Conservation (phyloP, 1,140 invertebrate genomes). For the Riptortus pedestris region DNA sequence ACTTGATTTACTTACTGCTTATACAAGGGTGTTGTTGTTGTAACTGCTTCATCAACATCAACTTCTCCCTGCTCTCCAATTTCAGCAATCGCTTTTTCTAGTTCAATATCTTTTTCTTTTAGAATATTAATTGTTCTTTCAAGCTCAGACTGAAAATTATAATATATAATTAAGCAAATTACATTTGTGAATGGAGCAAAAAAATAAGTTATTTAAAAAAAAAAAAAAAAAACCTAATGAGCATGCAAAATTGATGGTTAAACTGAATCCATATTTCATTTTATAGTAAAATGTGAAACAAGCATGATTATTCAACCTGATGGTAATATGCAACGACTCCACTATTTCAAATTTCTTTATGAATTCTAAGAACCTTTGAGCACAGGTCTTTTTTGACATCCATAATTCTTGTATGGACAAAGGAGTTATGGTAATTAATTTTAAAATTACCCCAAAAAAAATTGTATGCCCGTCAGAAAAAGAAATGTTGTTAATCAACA, state of each 20-base stretch:
- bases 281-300: too few species aligned
- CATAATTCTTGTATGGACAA: too few species aligned
- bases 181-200: neutral
- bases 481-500: too few species aligned
- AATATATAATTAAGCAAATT: slow-evolving; percentile 21
- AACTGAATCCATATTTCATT: too few species aligned
- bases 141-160: slow-evolving; percentile 49
- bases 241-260: neutral
- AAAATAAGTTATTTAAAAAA: neutral
- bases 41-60: slow-evolving; percentile 93
- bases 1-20: slow-evolving; percentile 55
- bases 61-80: slow-evolving; percentile 68
- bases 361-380: too few species aligned
- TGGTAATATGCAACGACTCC: too few species aligned
- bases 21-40: slow-evolving; percentile 90
- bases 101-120: slow-evolving; percentile 74
- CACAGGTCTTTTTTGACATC: too few species aligned
- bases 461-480: too few species aligned
- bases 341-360: too few species aligned
- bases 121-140: slow-evolving; percentile 75
- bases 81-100: slow-evolving; percentile 68
- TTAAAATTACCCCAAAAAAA: too few species aligned
- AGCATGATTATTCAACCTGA: too few species aligned
- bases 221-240: slow-evolving; percentile 12
- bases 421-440: too few species aligned